A percentile compares a stretch with the other conserved stretches of the same genome.
Evolutionary conservation across 2,113 vertebrate genomes (phyloP).

Genomic region (Pedetes capensis): DNA sequence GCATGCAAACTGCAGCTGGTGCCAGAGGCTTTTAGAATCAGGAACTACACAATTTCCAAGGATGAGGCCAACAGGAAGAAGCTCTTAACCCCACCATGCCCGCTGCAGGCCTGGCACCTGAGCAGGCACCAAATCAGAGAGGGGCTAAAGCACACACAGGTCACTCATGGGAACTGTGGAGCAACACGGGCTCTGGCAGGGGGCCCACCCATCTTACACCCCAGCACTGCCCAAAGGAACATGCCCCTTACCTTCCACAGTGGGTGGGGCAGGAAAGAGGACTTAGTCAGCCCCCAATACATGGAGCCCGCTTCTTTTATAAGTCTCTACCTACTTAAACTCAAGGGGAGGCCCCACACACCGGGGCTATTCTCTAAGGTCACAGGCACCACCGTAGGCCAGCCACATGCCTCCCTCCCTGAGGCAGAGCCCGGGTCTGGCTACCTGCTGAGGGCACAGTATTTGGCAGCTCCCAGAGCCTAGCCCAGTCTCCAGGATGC

Average conservation of each 20-base stretch:
- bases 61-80: background rate
- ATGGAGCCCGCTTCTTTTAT: background rate
- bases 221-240: background rate
- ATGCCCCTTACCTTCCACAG: background rate
- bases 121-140: background rate
- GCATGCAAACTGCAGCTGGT: background rate
- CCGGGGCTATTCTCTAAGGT: background rate
- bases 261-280: background rate
- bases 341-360: background rate
- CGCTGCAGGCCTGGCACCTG: rapidly evolving
- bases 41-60: background rate
- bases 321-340: background rate
- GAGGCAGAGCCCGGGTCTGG: background rate
- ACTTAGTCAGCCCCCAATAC: too few species aligned
- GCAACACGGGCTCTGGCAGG: background rate
- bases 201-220: too few species aligned
- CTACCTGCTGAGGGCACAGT: background rate
- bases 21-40: background rate
- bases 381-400: background rate
- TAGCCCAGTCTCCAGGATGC: background rate
- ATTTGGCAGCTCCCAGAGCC: background rate
- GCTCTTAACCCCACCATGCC: background rate
- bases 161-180: too few species aligned
- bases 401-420: background rate
- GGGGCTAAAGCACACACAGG: background rate